These are phyloP conservation scores for Poecile montanus DNA, from an alignment of 2,797 vertebrate genomes.

Conservation along the genomic window DNA sequence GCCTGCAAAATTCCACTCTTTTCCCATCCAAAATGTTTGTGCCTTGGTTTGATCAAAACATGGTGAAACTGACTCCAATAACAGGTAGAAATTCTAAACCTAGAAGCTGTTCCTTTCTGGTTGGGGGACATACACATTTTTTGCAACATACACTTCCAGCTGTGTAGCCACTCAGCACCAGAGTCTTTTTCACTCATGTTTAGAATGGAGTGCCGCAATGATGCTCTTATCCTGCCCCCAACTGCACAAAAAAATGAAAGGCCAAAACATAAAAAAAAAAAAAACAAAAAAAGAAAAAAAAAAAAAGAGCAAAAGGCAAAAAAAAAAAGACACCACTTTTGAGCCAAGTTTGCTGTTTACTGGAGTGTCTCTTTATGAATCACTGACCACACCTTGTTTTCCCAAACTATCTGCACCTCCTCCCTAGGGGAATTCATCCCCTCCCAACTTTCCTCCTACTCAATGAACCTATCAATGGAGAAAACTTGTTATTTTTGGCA, in stretches of 20 bases:
- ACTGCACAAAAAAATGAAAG: background rate
- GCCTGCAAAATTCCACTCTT: background rate
- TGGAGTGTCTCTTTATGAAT: slow-evolving; percentile 53
- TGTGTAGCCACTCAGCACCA: background rate
- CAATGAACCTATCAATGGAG: slow-evolving; percentile 73
- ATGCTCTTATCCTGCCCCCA: rapidly evolving
- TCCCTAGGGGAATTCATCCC: slow-evolving; percentile 41
- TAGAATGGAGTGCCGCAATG: background rate
- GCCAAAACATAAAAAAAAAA: background rate
- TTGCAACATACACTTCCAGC: slow-evolving; percentile 11
- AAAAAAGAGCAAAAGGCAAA: background rate
- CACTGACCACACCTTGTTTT: slow-evolving; percentile 65
- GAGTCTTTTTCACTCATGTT: background rate
- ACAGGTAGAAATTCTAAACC: slow-evolving; percentile 2
- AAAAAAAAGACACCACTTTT: background rate
- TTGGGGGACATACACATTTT: background rate
- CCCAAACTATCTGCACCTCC: slow-evolving; percentile 53
- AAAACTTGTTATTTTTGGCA: slow-evolving; percentile 74
- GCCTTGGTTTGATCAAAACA: background rate
- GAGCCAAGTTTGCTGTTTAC: slow-evolving; percentile 29
- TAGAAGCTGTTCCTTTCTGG: background rate
- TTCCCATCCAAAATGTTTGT: background rate
- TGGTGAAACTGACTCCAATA: background rate
- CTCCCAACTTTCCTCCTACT: slow-evolving; percentile 64
- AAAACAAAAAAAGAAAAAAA: background rate